phyloP scores from a whole-genome alignment of 2,888 invertebrate genomes.

The Drosophila hamatofila region DNA sequence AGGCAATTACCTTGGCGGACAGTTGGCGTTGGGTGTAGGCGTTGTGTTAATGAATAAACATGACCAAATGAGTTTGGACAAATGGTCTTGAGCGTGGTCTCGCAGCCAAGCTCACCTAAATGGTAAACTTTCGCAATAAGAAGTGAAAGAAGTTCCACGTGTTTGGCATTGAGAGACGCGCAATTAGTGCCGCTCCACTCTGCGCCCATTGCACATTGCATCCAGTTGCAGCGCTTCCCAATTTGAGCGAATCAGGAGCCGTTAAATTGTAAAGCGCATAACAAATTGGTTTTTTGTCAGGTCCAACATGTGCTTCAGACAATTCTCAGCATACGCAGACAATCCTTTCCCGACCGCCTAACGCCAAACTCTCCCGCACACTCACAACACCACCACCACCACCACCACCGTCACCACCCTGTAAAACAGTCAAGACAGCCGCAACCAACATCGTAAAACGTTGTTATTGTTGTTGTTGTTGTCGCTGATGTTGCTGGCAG shows the following conservation, averaged over 20 bases:
- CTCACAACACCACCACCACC: neutral
- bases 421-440: conserved; percentile 67
- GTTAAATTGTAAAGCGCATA: conserved; percentile 74
- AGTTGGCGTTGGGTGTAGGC: conserved; percentile 50
- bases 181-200: conserved; percentile 58
- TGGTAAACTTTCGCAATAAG: conserved; percentile 71
- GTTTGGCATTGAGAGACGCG: conserved; percentile 58
- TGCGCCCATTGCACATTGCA: conserved; percentile 19
- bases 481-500: conserved; percentile 40
- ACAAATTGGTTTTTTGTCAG: conserved; percentile 73
- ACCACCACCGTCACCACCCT: neutral
- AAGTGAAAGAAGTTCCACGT: conserved; percentile 59
- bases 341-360: conserved; percentile 29
- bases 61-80: conserved; percentile 75
- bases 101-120: conserved; percentile 7
- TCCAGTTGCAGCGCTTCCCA: conserved; percentile 57
- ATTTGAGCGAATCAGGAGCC: conserved; percentile 74
- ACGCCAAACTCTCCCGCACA: neutral
- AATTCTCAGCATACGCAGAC: conserved; percentile 53
- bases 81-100: conserved; percentile 54
- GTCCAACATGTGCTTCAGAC: conserved; percentile 64
- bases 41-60: conserved; percentile 79
- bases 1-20: conserved; percentile 69
- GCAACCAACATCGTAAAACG: conserved; percentile 49
- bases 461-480: conserved; percentile 15